These are phyloP conservation scores for Cyphomyrmex costatus DNA, from an alignment of 1,140 invertebrate genomes.

Conservation along the genomic window DNA sequence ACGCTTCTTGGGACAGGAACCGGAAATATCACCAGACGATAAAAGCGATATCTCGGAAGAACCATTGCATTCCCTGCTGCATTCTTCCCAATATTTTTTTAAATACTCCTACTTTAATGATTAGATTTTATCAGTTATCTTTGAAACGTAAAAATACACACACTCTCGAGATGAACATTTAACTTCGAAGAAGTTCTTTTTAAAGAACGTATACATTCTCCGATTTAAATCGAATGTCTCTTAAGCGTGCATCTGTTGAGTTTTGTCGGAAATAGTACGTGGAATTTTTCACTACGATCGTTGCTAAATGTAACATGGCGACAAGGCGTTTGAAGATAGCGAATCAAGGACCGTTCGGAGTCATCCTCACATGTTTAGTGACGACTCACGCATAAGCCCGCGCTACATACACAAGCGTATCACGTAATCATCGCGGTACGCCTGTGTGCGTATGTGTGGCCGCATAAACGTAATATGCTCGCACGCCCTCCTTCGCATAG, in stretches of 20 bases:
- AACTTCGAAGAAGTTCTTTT: background rate
- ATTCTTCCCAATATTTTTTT: constrained; percentile 44
- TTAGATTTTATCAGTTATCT: constrained; percentile 2
- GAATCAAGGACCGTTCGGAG: constrained; percentile 55
- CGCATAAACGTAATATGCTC: constrained; percentile 46
- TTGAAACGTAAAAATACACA: background rate
- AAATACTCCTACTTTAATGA: constrained; percentile 38
- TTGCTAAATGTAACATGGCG: background rate
- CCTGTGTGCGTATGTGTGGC: constrained; percentile 38
- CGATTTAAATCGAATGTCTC: background rate
- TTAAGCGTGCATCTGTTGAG: background rate
- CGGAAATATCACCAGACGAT: constrained; percentile 82
- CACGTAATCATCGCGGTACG: constrained; percentile 62
- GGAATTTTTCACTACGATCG: background rate
- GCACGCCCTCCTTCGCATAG: constrained; percentile 61
- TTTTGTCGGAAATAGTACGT: background rate
- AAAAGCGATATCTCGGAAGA: constrained; percentile 81
- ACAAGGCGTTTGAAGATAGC: constrained; percentile 40
- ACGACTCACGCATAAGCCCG: constrained; percentile 64
- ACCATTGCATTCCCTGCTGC: constrained; percentile 55
- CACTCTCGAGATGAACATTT: background rate
- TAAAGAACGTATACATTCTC: background rate
- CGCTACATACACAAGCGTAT: constrained; percentile 48
- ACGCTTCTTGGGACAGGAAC: constrained; percentile 84
- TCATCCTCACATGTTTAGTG: constrained; percentile 70